Base-by-base conservation (phyloP, 2,797 vertebrate genomes). In the Otolemur crassicaudatus region DNA sequence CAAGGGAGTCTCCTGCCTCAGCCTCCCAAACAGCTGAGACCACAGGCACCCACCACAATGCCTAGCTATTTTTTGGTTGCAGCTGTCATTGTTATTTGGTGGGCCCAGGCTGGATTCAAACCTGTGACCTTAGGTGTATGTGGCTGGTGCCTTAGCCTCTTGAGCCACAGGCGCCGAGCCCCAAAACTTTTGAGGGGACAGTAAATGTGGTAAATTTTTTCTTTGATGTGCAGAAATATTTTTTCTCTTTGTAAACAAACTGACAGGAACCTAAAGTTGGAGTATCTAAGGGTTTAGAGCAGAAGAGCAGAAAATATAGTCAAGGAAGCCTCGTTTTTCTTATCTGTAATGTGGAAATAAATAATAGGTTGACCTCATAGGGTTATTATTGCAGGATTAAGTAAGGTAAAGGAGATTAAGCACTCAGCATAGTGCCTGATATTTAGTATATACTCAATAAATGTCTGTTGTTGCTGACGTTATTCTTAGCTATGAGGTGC, bases 191-290 rank as follows among this genome's bases (percentile, higher is more conserved):
- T n/a, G 92, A 87, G 25, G 37, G 31, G n/a, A 34, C 19, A 37
- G 17, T 80, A 83, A 16, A 3, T 77, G 19, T 49, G 43, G 23
- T 91, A n/a, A n/a, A 82, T 46, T 90, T 79, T 60, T 80, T 82
- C 53, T 46, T 56, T 67, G 31, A 56, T 93, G 19, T 29, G 67
- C 22, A 65, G 13, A 80, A 65, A 56, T 25, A 86, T 75, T 37
- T 92, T 91, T 95, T 84, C 6, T 93, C 56, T 89, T 79, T 80
- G 20, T 84, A 85, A 73, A 87, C 34, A 60, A 67, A 84, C 80
- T 76, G 73, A 95, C n/a, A 89, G 31, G 23, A 91, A 72, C 9
- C 49, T 82, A 37, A 95, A 97, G 87, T 94, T 89, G 53, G 22
- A 94, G 56, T 92, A 92, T 61, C 3, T 81, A 79, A 83, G 29